Evolutionary conservation across 2,888 invertebrate genomes (phyloP), one percentile per base, ranked within the genome.

Genomic region (Pyrrhia umbra): DNA sequence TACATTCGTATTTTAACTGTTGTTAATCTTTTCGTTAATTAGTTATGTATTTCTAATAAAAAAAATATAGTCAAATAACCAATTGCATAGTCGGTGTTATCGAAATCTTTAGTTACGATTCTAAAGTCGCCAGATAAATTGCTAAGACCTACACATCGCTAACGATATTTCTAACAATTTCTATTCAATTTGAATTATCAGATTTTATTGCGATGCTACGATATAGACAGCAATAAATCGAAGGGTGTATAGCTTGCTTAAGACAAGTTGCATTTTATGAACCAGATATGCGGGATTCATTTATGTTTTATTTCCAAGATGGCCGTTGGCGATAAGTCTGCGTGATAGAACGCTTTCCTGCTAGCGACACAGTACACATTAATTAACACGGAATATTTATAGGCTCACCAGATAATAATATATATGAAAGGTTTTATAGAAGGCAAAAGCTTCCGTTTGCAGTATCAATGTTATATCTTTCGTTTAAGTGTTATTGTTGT

Each of bases 261-360:
- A 60, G 74, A 75, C 80, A 74, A 73, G 72, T 76, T 67, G 58
- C 65, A 64, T 59, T 78, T 70, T 73, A 62, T 66, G 75, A 81
- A 84, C 85, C 77, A 75, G 83, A 80, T 81, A 73, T 72, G 73
- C 80, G 37, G 70, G 75, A 64, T 68, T 66, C 68, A 73, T 68
- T 67, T 63, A 64, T 70, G 79, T 77, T 81, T 83, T 82, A 77
- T 80, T 83, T 81, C 59, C 46, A 66, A 73, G 84, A 83, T 85
- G 64, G 76, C 65, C 59, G 64, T n/a, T 13, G 62, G 68, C 63
- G 79, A 79, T 83, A 80, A 65, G 59, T 59, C 60, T 39, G 45
- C 65, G 59, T 80, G 82, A 79, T 81, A 79, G 64, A 82, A 49
- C 49, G 68, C 69, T 78, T 81, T 81, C 80, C 81, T 80, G 74